Evolutionary conservation across 2,888 invertebrate genomes (phyloP), one percentile per base, ranked within the genome.

Genomic region (Prosopocoilus inquinatus): DNA sequence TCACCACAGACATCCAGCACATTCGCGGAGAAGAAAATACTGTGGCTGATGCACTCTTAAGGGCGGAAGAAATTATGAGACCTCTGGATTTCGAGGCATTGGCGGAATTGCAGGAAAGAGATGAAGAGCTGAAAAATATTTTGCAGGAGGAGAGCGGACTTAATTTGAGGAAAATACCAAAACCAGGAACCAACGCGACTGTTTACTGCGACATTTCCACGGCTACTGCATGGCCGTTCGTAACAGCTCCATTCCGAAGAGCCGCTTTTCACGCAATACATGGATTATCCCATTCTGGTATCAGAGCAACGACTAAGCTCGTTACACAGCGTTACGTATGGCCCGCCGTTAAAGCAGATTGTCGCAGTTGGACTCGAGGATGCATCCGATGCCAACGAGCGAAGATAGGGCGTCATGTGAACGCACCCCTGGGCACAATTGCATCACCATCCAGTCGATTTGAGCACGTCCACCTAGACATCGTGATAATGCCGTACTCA

Each of bases 11-110:
- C 9, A 58, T 60, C 9, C 32, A 39, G 16, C 54, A 55, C 36
- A 38, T 58, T 8, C 15, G 46, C 9, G 60, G 60, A 2, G 44
- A 55, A 28, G 38, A 54, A 2, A 60, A 60, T 38, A 38, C 58
- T 20, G 53, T 58, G 12, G 60, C 60, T 2, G 53, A 59, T 33
- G 38, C 58, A 5, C 11, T 55, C 0, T 50, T 43, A 9, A 34
- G 51, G 28, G 9, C 55, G 9, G 33, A 41, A 11, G 15, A 32
- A 9, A 44, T 20, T 3, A 20, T 5, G 4, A 20, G 12, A 9
- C 11, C 39, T 8, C 47, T 48, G n/a, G 39, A 50, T 28, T 9
- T 9, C 9, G 41, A 49, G 4, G 16, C 2, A 12, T 33, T 50
- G 12, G 7, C 12, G 35, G 39, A 12, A 47, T n/a, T 2, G 13